Evolutionary conservation across 2,888 invertebrate genomes (phyloP).

Genomic region (Cinara cedri): DNA sequence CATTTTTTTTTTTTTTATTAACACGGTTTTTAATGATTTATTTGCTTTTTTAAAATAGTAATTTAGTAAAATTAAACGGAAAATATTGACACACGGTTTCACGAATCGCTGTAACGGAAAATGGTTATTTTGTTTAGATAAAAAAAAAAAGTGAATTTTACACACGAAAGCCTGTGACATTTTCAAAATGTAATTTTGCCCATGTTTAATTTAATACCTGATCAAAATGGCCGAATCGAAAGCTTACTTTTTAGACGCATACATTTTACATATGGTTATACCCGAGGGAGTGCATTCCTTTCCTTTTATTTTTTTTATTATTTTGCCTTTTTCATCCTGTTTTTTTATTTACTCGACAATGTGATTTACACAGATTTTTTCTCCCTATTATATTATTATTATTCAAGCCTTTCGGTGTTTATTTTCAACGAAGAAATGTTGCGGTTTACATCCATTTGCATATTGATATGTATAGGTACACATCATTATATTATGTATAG

Average conservation of each 20-base stretch:
- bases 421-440: not conserved
- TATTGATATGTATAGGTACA: no score
- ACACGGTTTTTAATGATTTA: no score
- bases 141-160: no score
- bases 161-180: not conserved
- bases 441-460: no score
- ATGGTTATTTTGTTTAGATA: not conserved
- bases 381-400: slow-evolving; percentile 3
- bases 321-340: not conserved
- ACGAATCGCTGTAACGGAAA: not conserved
- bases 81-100: not conserved
- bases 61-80: no score
- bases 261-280: slow-evolving; percentile 41
- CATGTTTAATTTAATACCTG: slow-evolving; percentile 19
- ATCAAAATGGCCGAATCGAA: slow-evolving; percentile 13
- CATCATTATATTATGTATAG: no score
- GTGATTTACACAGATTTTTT: slow-evolving; percentile 34
- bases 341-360: slow-evolving; percentile 32
- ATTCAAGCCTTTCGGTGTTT: not conserved
- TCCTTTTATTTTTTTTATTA: no score
- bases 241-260: slow-evolving; percentile 15
- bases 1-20: no score
- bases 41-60: no score
- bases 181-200: not conserved
- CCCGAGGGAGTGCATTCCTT: not conserved